phyloP scores from a whole-genome alignment of 2,113 vertebrate species.

The Regulus satrapa region DNA sequence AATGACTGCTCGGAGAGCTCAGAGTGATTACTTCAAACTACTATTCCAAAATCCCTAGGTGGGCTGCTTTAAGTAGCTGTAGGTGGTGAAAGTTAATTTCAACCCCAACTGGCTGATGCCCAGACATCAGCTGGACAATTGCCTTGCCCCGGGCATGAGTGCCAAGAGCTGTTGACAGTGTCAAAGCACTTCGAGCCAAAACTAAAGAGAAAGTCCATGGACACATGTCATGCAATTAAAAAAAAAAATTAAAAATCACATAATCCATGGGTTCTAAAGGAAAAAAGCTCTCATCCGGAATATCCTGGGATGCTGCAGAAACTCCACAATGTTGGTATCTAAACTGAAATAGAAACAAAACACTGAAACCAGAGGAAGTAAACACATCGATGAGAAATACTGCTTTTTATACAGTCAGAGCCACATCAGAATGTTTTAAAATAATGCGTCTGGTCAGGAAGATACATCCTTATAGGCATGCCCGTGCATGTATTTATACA shows the following conservation, averaged over 20 bases:
- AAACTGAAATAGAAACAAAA: neutral
- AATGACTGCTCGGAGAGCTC: rapidly evolving
- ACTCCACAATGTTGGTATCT: neutral
- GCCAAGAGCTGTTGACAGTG: neutral
- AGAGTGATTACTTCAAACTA: neutral
- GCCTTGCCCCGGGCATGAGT: neutral
- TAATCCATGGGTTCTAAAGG: neutral
- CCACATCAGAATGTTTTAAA: neutral
- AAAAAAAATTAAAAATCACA: neutral
- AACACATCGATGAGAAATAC: neutral
- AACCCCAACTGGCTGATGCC: neutral
- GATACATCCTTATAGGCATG: neutral
- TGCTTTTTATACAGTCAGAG: neutral
- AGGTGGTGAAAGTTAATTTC: neutral
- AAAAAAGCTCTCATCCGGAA: neutral
- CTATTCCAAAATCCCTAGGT: neutral
- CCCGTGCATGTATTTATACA: rapidly evolving
- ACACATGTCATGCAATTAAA: neutral
- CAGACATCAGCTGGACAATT: neutral
- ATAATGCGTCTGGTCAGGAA: neutral
- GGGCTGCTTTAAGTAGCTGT: neutral
- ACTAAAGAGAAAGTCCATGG: neutral
- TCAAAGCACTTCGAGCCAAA: neutral
- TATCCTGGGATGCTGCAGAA: neutral
- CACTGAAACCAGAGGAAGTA: neutral